phyloP scores from a whole-genome alignment of 2,888 invertebrate species.

The Monochamus alternatus region DNA sequence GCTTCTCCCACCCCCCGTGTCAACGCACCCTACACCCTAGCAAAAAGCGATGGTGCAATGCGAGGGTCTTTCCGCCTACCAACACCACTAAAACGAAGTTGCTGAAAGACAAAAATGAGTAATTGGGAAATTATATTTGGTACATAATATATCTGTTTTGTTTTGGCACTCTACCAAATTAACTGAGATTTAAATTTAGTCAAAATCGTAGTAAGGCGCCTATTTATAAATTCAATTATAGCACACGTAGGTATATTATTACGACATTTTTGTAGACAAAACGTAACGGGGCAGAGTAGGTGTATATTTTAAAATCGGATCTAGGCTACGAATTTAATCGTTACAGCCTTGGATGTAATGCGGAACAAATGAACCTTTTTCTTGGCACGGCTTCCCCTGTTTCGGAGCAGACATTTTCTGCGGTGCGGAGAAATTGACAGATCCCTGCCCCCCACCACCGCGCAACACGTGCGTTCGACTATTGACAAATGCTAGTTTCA shows the following conservation, averaged over 20 bases:
- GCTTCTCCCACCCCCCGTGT: constrained; percentile 26
- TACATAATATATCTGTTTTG: constrained; percentile 28
- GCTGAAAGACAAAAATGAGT: not conserved
- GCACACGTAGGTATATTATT: constrained; percentile 15
- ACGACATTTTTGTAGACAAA: constrained; percentile 5
- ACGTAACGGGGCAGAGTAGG: not conserved
- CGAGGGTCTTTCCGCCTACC: too few species aligned
- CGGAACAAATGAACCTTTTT: not conserved
- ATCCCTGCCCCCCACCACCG: constrained; percentile 40
- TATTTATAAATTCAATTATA: constrained; percentile 35
- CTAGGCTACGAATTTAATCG: too few species aligned
- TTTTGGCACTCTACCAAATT: constrained; percentile 25
- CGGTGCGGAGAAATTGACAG: constrained; percentile 24
- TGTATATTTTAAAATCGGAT: not conserved
- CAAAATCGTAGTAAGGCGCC: constrained; percentile 21
- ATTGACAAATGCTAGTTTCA: constrained; percentile 47
- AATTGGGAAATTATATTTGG: not conserved
- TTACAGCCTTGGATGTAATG: too few species aligned
- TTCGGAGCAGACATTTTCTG: not conserved
- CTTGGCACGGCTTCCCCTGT: not conserved
- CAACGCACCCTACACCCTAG: constrained; percentile 20
- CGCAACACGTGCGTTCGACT: constrained; percentile 53
- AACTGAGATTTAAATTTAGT: constrained; percentile 6
- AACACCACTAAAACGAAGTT: not conserved
- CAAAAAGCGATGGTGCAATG: too few species aligned